Percentiles rank a stretch among this genome's conserved stretches.
These are phyloP conservation scores for Xestia c-nigrum DNA, from an alignment of 2,888 invertebrate species.

Conservation along the genomic window DNA sequence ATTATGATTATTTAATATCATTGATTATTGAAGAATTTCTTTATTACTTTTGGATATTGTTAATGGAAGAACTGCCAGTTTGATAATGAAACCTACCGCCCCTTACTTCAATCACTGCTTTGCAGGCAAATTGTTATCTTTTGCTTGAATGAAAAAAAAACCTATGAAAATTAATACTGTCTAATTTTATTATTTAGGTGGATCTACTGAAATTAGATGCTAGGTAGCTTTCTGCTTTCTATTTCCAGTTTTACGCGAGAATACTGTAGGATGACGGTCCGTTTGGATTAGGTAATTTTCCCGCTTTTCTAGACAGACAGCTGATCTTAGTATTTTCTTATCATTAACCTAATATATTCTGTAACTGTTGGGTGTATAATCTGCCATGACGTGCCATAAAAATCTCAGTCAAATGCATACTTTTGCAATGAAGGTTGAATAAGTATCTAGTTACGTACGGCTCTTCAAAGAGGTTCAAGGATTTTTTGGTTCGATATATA, in stretches of 20 bases:
- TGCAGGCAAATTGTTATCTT: neutral
- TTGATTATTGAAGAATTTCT: neutral
- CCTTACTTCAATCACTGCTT: neutral
- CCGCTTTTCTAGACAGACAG: neutral
- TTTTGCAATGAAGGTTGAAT: neutral
- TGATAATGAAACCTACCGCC: neutral
- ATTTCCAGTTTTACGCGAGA: neutral
- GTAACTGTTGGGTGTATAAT: neutral
- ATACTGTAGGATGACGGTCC: too few relatives aligned
- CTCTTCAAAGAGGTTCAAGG: conserved; percentile 21
- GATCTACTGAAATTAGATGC: neutral
- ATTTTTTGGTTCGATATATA: conserved; percentile 26
- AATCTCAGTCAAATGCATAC: neutral
- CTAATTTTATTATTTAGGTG: neutral
- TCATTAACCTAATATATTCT: neutral
- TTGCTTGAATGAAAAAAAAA: neutral
- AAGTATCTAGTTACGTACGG: neutral
- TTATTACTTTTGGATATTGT: neutral
- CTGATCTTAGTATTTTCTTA: neutral
- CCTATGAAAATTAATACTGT: neutral
- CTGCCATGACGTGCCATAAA: neutral
- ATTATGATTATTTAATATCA: neutral
- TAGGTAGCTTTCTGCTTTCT: neutral
- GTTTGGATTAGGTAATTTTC: neutral
- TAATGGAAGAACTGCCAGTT: neutral